Conservation (phyloP, 2,888 invertebrate genomes). For the Acronicta aceris region DNA sequence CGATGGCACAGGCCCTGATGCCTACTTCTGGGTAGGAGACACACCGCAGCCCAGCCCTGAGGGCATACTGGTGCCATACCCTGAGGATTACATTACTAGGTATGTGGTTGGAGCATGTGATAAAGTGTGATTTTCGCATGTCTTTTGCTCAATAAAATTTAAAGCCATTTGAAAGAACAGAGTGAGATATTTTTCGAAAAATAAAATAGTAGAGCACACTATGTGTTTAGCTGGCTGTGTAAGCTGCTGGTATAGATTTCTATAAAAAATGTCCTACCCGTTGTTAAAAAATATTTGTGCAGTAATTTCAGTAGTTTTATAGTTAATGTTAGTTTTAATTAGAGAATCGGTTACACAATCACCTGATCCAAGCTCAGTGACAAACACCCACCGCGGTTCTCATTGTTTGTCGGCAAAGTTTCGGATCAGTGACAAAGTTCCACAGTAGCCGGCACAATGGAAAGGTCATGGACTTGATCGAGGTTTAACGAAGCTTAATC, state of each 20-base stretch:
- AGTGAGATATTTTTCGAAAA: too few species aligned
- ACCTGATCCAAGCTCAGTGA: slow-evolving; percentile 3
- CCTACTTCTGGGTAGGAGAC: slow-evolving; percentile 97
- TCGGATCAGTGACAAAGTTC: slow-evolving; percentile 34
- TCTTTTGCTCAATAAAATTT: too few species aligned
- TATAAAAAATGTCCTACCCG: too few species aligned
- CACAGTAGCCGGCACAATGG: slow-evolving; percentile 17
- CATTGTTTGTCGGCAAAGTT: slow-evolving; percentile 24
- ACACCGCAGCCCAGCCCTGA: slow-evolving; percentile 94
- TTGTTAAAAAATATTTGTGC: too few species aligned
- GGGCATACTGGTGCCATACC: slow-evolving; percentile 95
- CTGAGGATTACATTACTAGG: slow-evolving; percentile 95
- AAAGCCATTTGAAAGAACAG: too few species aligned
- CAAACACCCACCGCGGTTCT: slow-evolving; percentile 2
- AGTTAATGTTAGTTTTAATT: too few species aligned
- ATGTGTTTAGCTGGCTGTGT: too few species aligned
- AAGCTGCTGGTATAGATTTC: too few species aligned
- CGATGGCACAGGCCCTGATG: slow-evolving; percentile 96
- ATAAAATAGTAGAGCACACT: too few species aligned
- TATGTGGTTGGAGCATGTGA: slow-evolving; percentile 76
- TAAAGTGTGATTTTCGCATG: not conserved
- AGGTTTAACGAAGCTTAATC: slow-evolving; percentile 18
- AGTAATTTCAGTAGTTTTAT: too few species aligned
- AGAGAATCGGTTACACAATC: not conserved
- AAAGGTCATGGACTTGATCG: slow-evolving; percentile 44